These are phyloP conservation scores for Pipistrellus pygmaeus DNA, from an alignment of 2,797 vertebrate species.

Conservation along the genomic window DNA sequence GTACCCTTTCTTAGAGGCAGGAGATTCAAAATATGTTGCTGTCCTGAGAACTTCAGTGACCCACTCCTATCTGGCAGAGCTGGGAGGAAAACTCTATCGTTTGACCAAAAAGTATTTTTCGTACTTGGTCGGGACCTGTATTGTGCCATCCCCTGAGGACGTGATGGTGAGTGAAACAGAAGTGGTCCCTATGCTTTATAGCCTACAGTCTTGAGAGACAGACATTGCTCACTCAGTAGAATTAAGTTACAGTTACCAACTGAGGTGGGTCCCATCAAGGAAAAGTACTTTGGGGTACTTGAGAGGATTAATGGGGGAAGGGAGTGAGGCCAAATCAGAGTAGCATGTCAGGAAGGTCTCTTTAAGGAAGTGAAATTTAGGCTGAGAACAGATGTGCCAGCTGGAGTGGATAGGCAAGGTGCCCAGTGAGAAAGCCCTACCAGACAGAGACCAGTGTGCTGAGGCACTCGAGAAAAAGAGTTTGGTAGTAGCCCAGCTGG, in stretches of 20 bases:
- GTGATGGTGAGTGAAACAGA: not conserved
- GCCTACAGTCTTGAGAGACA: not conserved
- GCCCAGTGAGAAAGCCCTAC: not conserved
- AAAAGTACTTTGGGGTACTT: not conserved
- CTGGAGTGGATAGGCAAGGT: not conserved
- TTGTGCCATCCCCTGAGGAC: not conserved
- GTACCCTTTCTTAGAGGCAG: not conserved
- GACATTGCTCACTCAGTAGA: not conserved
- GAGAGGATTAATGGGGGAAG: not conserved
- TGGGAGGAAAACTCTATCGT: not conserved
- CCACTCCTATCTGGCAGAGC: not conserved
- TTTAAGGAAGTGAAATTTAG: slow-evolving; percentile 8
- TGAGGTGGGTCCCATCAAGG: not conserved
- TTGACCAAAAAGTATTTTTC: not conserved
- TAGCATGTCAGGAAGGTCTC: not conserved
- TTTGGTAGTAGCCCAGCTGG: not conserved
- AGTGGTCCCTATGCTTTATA: not conserved
- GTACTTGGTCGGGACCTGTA: not conserved
- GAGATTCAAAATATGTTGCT: not conserved
- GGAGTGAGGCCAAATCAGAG: not conserved
- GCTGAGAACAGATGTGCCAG: not conserved
- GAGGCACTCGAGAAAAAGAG: not conserved
- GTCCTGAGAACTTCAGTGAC: not conserved
- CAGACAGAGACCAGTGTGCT: not conserved
- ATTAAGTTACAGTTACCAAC: not conserved